Evolutionary conservation across 2,113 vertebrate species (phyloP).

Genomic region (Psephotus haematonotus): DNA sequence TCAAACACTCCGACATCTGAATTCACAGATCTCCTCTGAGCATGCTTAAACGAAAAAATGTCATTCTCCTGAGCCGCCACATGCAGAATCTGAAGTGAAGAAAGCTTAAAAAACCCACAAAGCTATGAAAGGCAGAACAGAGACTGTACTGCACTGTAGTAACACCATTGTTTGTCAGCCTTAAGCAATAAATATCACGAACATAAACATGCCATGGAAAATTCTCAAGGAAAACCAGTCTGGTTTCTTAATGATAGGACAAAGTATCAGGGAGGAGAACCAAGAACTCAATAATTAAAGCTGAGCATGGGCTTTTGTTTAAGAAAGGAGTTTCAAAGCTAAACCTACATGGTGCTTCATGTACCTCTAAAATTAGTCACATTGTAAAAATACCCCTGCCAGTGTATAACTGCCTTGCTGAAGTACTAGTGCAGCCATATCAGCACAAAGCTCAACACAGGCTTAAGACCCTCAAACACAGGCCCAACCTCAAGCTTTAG

Average conservation of each 20-base stretch:
- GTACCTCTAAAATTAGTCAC: neutral
- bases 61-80: neutral
- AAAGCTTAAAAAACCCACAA: neutral
- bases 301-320: neutral
- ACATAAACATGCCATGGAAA: neutral
- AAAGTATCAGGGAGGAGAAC: neutral
- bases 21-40: neutral
- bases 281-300: neutral
- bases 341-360: neutral
- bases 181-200: neutral
- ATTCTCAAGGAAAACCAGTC: slow-evolving; percentile 25
- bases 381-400: neutral
- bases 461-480: neutral
- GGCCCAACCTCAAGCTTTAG: neutral
- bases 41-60: neutral
- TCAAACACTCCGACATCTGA: neutral
- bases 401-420: neutral
- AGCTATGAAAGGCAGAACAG: neutral
- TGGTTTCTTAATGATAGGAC: neutral
- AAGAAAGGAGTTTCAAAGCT: neutral
- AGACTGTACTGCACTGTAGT: neutral
- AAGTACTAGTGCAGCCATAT: neutral
- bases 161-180: neutral
- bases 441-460: neutral
- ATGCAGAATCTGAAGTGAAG: neutral